Evolutionary conservation across 2,797 vertebrate species (phyloP), one percentile per base, ranked within the genome.

Genomic region (Microhierax caerulescens): DNA sequence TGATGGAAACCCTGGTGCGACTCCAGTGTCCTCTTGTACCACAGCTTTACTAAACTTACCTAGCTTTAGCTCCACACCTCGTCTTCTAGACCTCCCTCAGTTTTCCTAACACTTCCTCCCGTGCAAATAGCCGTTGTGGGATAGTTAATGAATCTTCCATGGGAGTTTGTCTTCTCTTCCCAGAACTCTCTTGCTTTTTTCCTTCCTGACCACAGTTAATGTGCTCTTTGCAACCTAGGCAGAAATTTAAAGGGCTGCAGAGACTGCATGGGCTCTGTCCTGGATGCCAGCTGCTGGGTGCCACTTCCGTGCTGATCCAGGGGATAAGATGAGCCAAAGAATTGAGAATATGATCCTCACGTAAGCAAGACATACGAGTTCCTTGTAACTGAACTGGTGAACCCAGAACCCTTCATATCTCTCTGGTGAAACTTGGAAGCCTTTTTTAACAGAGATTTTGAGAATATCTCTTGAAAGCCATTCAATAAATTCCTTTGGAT

Each of bases 401-500:
- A 90, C 73, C 43, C 59, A 86, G 70, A 79, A 37, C 36, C 7
- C n/a, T 81, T 90, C 65, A 47, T 77, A 81, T 64, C 76, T 72
- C 59, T 70, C 36, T 56, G 43, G 39, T 79, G 86, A 91, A 96
- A 92, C 56, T 87, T 90, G 92, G 92, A 88, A 92, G 68, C 74
- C 28, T 57, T 37, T 74, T 92, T 78, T 53, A 80, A 70, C 10
- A 75, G 47, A 79, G 59, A 61, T 72, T 88, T 37, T 75, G 60
- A 75, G 68, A 85, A 23, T 32, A 39, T 79, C 59, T 93, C 60
- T 90, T 79, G 83, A 82, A 95, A 95, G 70, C 24, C 27, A 27
- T 90, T 85, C 63, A 77, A 5, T 70, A 94, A 77, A 95, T 97
- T 92, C 80, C 75, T 94, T 61, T n/a, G 54, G 85, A 89, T 95